Evolutionary conservation across 2,888 invertebrate genomes (phyloP).

Genomic region (Caenorhabditis uteleia): DNA sequence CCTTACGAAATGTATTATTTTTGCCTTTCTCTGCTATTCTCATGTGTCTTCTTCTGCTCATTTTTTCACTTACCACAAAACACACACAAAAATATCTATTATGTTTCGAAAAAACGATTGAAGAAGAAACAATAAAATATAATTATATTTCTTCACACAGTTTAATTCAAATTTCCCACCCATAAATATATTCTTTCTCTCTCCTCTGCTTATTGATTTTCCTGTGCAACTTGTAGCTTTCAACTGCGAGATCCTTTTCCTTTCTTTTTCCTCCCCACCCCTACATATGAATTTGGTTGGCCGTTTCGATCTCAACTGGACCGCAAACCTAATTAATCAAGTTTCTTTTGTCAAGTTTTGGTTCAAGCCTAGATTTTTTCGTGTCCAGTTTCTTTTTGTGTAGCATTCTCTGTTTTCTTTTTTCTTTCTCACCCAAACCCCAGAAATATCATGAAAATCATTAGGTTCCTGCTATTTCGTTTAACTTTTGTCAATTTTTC

Average conservation of each 20-base stretch:
- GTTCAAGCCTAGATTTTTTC: slow-evolving; percentile 9
- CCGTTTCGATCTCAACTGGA: no score
- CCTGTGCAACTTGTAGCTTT: slow-evolving; percentile 1
- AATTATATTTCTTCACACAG: background rate
- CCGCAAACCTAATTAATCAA: no score
- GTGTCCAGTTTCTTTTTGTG: background rate
- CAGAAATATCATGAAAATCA: background rate
- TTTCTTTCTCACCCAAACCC: background rate
- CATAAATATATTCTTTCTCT: slow-evolving; percentile 1
- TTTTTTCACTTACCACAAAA: no score
- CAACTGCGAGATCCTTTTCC: background rate
- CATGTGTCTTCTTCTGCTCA: background rate
- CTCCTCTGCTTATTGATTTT: slow-evolving; percentile 3
- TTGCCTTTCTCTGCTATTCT: background rate
- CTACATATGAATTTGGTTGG: no score
- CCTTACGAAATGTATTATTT: background rate
- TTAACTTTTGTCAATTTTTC: slow-evolving; percentile 5
- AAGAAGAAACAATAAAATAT: no score
- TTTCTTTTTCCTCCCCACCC: no score
- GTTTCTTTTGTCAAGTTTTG: slow-evolving; percentile 38
- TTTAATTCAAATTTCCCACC: background rate
- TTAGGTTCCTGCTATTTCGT: background rate
- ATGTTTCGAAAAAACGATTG: no score
- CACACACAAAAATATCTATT: no score
- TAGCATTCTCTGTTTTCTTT: slow-evolving; percentile 1